Conservation (phyloP, 2,888 invertebrate species). For the Crioceris asparagi region DNA sequence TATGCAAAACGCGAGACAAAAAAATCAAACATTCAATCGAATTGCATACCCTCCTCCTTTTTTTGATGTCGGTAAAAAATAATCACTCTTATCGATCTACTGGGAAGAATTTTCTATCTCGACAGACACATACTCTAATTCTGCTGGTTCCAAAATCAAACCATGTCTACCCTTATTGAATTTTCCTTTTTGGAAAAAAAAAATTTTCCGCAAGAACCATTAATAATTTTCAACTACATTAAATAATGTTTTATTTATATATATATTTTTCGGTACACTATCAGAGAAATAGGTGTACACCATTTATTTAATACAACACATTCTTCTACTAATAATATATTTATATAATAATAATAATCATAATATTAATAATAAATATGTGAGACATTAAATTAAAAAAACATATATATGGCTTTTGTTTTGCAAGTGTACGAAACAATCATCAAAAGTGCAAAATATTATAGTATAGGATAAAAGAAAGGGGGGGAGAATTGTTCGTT, state of each 20-base stretch:
- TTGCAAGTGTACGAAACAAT: background rate
- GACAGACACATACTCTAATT: too few relatives aligned
- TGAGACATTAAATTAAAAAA: constrained; percentile 12
- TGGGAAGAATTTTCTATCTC: too few relatives aligned
- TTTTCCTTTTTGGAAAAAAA: background rate
- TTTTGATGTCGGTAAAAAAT: too few relatives aligned
- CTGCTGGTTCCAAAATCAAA: background rate
- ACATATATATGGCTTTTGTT: constrained; percentile 3
- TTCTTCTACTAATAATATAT: too few relatives aligned
- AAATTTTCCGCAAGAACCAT: too few relatives aligned
- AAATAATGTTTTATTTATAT: constrained; percentile 36
- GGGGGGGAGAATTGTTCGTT: too few relatives aligned
- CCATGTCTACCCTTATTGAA: background rate
- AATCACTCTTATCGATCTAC: too few relatives aligned
- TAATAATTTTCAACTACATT: constrained; percentile 24
- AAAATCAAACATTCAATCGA: too few relatives aligned
- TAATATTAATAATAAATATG: constrained; percentile 27
- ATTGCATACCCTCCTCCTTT: too few relatives aligned
- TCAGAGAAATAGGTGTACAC: constrained; percentile 39
- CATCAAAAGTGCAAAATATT: too few relatives aligned
- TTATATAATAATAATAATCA: constrained; percentile 33
- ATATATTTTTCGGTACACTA: constrained; percentile 35
- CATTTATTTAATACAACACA: constrained; percentile 38
- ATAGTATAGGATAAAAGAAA: too few relatives aligned
- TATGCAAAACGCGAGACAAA: too few relatives aligned